These are phyloP conservation scores for Pipra filicauda DNA, from an alignment of 2,113 vertebrate species.

Conservation along the genomic window DNA sequence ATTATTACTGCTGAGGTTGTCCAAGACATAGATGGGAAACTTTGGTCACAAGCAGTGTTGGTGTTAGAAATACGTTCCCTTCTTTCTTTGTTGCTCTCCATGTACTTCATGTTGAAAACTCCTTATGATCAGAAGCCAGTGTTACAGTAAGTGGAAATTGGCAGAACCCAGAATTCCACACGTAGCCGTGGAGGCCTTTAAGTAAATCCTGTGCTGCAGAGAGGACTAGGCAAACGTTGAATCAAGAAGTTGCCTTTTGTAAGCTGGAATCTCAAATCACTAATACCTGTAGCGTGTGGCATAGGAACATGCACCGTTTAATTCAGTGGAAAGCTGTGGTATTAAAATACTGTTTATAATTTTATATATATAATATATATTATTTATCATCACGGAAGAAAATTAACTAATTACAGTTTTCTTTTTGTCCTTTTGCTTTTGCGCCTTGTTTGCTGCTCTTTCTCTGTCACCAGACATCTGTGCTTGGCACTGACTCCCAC, in stretches of 20 bases:
- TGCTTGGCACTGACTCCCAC: constrained; percentile 77
- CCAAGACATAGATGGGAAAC: neutral
- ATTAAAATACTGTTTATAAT: constrained; percentile 65
- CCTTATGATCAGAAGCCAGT: neutral
- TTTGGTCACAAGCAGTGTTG: neutral
- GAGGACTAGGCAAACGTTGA: neutral
- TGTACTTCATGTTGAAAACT: neutral
- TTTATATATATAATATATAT: constrained; percentile 34
- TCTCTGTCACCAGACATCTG: constrained; percentile 73
- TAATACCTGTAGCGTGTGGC: neutral
- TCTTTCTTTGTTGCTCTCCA: neutral
- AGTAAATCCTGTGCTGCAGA: neutral
- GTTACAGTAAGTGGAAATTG: neutral
- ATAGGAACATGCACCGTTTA: neutral
- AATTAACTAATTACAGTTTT: constrained; percentile 93
- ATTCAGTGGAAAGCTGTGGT: constrained; percentile 35
- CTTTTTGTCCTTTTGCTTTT: constrained; percentile 92
- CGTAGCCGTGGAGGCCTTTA: neutral
- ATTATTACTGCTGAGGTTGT: neutral
- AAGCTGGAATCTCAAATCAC: neutral
- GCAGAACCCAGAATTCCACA: neutral
- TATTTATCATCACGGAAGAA: constrained; percentile 61
- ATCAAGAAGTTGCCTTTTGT: constrained; percentile 6
- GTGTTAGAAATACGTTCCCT: neutral
- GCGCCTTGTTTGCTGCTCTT: constrained; percentile 80